A percentile compares a stretch with the other conserved stretches of the same genome.
Conservation (phyloP, 2,797 vertebrate genomes). For the Arremon aurantiirostris region DNA sequence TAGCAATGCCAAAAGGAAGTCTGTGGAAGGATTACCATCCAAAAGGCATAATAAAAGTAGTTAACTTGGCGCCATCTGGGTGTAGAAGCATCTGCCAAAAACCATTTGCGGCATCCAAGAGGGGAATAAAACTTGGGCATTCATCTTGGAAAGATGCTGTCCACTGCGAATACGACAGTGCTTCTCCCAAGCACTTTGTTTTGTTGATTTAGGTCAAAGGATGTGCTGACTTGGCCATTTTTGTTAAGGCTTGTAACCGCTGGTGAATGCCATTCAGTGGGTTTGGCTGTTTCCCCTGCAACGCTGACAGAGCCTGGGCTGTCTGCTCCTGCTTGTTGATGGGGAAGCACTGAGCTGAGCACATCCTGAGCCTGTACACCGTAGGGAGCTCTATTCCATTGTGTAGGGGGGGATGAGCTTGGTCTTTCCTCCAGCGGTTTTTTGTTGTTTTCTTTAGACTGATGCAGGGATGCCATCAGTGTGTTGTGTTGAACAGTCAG, state of each 20-base stretch:
- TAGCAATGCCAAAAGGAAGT: slow-evolving; percentile 63
- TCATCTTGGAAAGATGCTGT: slow-evolving; percentile 58
- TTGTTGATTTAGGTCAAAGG: slow-evolving; percentile 45
- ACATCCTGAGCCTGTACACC: background rate
- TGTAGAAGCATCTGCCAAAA: slow-evolving; percentile 60
- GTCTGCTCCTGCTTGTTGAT: background rate
- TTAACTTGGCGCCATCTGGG: slow-evolving; percentile 64
- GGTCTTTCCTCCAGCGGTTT: background rate
- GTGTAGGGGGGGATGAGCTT: background rate
- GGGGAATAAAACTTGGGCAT: slow-evolving; percentile 30
- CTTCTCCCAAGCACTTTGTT: slow-evolving; percentile 31
- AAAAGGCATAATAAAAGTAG: slow-evolving; percentile 69
- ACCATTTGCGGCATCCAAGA: slow-evolving; percentile 50
- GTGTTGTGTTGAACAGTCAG: background rate
- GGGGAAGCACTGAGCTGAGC: background rate
- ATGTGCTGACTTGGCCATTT: slow-evolving; percentile 34
- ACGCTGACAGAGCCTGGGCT: background rate
- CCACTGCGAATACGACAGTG: background rate
- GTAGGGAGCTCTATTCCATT: background rate
- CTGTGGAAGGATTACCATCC: slow-evolving; percentile 61
- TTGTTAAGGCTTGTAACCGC: background rate
- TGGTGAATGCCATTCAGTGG: background rate
- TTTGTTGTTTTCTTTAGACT: background rate
- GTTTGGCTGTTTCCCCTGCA: background rate
- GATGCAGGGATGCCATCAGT: fast-evolving